phyloP scores from a whole-genome alignment of 1,140 invertebrate species.

The Drosophila simulans region DNA sequence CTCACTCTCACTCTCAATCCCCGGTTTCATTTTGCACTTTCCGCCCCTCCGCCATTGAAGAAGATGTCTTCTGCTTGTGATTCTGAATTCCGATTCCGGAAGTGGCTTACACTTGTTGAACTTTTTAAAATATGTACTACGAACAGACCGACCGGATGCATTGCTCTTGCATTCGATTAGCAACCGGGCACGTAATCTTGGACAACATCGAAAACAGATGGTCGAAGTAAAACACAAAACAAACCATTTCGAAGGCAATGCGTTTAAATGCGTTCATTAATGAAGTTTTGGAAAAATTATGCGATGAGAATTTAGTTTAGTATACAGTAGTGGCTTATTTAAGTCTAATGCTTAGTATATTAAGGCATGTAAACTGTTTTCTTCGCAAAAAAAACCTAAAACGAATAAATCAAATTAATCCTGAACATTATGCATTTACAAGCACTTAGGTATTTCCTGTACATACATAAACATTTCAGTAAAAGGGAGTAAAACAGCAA shows the following conservation, averaged over 20 bases:
- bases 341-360: too few relatives aligned
- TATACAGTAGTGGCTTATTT: too few relatives aligned
- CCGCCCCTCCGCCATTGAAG: slow-evolving; percentile 1
- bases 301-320: too few relatives aligned
- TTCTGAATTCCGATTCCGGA: slow-evolving; percentile 29
- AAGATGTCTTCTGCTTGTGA: slow-evolving; percentile 7
- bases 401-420: too few relatives aligned
- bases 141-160: slow-evolving; percentile 34
- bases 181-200: slow-evolving; percentile 57
- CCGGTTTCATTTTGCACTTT: not conserved
- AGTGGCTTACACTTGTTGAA: slow-evolving; percentile 45
- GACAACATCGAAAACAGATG: slow-evolving; percentile 12
- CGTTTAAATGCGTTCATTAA: slow-evolving; percentile 16
- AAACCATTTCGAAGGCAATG: not conserved
- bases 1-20: slow-evolving; percentile 27
- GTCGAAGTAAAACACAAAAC: not conserved
- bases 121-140: slow-evolving; percentile 25
- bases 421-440: too few relatives aligned
- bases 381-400: too few relatives aligned
- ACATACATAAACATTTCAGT: too few relatives aligned
- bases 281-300: not conserved
- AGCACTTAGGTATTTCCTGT: too few relatives aligned
- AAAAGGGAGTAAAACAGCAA: not conserved
- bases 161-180: slow-evolving; percentile 30
- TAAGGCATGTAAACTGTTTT: too few relatives aligned